These are phyloP conservation scores for Seriola quinqueradiata DNA, from an alignment of 2,113 vertebrate species.

Conservation along the genomic window DNA sequence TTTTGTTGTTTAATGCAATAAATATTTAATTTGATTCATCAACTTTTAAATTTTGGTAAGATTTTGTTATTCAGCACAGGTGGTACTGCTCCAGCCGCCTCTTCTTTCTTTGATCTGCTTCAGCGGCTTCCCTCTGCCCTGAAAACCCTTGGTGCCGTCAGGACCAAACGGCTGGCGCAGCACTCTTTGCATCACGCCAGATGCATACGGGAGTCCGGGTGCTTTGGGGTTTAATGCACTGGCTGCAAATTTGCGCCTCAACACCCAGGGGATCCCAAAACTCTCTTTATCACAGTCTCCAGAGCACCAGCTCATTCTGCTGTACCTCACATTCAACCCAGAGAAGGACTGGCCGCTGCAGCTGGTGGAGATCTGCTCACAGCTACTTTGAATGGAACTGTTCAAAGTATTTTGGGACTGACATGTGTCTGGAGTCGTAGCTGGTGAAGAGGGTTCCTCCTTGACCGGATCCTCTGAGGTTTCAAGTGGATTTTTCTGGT, in stretches of 20 bases:
- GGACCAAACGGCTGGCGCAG: conserved; percentile 63
- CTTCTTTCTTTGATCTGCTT: conserved; percentile 20
- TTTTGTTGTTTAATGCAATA: conserved; percentile 3
- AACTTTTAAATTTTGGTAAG: not conserved
- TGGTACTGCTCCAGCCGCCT: not conserved
- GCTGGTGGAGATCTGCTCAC: conserved; percentile 12
- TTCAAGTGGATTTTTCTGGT: conserved; percentile 4
- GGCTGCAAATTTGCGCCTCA: conserved; percentile 47
- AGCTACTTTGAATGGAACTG: not conserved
- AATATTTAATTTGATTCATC: conserved; percentile 6
- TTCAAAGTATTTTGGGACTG: not conserved
- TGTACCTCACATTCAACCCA: conserved; percentile 10
- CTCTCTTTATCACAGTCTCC: conserved; percentile 46
- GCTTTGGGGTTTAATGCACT: not conserved
- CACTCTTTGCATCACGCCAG: not conserved
- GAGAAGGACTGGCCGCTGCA: not conserved
- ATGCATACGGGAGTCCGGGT: not conserved
- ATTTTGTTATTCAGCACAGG: not conserved
- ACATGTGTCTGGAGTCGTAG: not conserved
- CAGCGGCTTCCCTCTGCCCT: conserved; percentile 50
- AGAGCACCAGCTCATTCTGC: conserved; percentile 1
- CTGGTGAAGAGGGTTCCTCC: accelerated
- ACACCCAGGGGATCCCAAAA: conserved; percentile 60
- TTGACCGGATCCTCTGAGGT: conserved; percentile 9
- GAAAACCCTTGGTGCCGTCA: conserved; percentile 53